phyloP scores from a whole-genome alignment of 2,888 invertebrate genomes.

The Saturnia pavonia region DNA sequence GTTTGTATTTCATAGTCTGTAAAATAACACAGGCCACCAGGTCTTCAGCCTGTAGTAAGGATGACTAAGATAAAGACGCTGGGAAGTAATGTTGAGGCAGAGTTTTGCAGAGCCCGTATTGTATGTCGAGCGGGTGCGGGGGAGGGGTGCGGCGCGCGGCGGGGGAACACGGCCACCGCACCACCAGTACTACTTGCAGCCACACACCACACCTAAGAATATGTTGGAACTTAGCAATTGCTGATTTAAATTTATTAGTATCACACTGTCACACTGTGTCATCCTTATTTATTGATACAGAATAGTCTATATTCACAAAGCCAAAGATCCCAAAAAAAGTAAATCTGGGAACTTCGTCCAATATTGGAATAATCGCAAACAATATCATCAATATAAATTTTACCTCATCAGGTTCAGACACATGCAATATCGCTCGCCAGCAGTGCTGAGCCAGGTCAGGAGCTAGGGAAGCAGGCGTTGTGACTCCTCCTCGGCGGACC shows the following conservation, averaged over 20 bases:
- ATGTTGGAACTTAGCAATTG: too few relatives aligned
- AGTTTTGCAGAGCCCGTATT: conserved; percentile 54
- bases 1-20: neutral
- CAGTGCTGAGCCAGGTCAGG: conserved; percentile 66
- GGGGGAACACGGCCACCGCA: conserved; percentile 69
- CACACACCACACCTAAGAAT: conserved; percentile 61
- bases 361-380: too few relatives aligned
- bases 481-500: conserved; percentile 42
- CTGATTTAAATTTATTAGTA: too few relatives aligned
- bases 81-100: conserved; percentile 23
- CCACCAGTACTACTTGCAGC: conserved; percentile 54
- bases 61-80: conserved; percentile 9
- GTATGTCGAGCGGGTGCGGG: conserved; percentile 66
- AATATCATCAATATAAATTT: neutral
- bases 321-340: too few relatives aligned
- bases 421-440: conserved; percentile 64
- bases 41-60: neutral
- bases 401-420: conserved; percentile 63
- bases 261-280: too few relatives aligned
- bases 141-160: conserved; percentile 49
- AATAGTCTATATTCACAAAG: too few relatives aligned
- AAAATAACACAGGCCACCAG: neutral
- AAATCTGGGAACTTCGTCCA: too few relatives aligned
- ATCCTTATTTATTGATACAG: too few relatives aligned
- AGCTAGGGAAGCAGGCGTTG: conserved; percentile 49